Conservation (phyloP, 1,140 invertebrate genomes). For the Contarinia nasturtii region DNA sequence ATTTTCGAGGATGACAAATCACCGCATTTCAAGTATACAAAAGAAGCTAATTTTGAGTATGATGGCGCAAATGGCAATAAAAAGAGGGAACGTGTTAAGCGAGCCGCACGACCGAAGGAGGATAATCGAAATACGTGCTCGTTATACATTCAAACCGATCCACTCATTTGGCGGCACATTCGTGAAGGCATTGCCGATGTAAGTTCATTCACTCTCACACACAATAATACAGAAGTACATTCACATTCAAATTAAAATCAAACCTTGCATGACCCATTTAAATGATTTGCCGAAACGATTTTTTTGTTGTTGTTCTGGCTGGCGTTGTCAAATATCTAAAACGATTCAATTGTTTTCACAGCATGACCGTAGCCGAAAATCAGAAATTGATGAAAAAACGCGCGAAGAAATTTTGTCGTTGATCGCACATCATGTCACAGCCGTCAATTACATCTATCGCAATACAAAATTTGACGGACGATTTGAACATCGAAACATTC, state of each 20-base stretch:
- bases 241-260: no score
- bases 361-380: conserved; percentile 40
- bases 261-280: no score
- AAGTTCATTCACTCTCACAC: conserved; percentile 22
- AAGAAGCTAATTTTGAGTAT: conserved; percentile 20
- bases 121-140: conserved; percentile 75
- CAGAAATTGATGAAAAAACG: conserved; percentile 60
- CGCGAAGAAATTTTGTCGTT: conserved; percentile 92
- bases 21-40: conserved; percentile 24
- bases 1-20: conserved; percentile 17
- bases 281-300: no score
- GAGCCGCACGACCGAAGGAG: conserved; percentile 33
- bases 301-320: no score
- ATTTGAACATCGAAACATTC: conserved; percentile 76
- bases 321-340: neutral
- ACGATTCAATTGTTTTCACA: conserved; percentile 18
- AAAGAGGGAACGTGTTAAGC: conserved; percentile 14
- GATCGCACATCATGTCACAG: conserved; percentile 95
- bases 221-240: neutral
- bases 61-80: conserved; percentile 16
- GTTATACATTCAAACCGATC: conserved; percentile 94
- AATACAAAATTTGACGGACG: conserved; percentile 83
- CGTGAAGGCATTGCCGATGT: conserved; percentile 45
- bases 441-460: conserved; percentile 94
- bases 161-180: conserved; percentile 89